Evolutionary conservation across 2,113 vertebrate species (phyloP).

Genomic region (Xyliphius kryptos): DNA sequence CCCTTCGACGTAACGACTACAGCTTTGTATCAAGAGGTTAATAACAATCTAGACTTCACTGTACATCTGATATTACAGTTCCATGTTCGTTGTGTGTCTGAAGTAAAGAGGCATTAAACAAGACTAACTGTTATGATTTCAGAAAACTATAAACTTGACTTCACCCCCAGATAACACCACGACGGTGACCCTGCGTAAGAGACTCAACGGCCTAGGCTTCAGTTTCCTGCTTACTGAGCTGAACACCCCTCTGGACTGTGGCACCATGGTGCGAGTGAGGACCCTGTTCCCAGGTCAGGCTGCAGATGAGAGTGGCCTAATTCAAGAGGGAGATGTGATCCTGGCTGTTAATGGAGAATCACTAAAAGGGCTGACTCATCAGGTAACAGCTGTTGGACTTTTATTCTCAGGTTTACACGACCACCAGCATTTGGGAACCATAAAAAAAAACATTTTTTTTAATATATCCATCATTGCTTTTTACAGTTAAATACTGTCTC

Average conservation of each 20-base stretch:
- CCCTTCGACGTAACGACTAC: slow-evolving; percentile 55
- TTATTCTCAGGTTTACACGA: background rate
- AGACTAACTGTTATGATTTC: too few relatives aligned
- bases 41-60: background rate
- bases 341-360: slow-evolving; percentile 75
- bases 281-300: slow-evolving; percentile 80
- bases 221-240: slow-evolving; percentile 76
- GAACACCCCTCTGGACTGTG: slow-evolving; percentile 52
- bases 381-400: slow-evolving; percentile 57
- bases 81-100: too few relatives aligned
- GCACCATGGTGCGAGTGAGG: slow-evolving; percentile 44
- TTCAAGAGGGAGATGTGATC: slow-evolving; percentile 77
- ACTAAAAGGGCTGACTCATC: slow-evolving; percentile 70
- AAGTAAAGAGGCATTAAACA: too few relatives aligned
- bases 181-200: slow-evolving; percentile 77
- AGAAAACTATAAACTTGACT: background rate
- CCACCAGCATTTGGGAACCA: too few relatives aligned
- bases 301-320: slow-evolving; percentile 70
- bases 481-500: too few relatives aligned
- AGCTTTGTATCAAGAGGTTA: slow-evolving; percentile 73
- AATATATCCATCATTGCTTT: too few relatives aligned
- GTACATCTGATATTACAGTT: too few relatives aligned
- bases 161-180: slow-evolving; percentile 65
- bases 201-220: slow-evolving; percentile 73
- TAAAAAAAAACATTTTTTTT: too few relatives aligned